phyloP scores from a whole-genome alignment of 2,888 invertebrate species.

The Amphipyra berbera region DNA sequence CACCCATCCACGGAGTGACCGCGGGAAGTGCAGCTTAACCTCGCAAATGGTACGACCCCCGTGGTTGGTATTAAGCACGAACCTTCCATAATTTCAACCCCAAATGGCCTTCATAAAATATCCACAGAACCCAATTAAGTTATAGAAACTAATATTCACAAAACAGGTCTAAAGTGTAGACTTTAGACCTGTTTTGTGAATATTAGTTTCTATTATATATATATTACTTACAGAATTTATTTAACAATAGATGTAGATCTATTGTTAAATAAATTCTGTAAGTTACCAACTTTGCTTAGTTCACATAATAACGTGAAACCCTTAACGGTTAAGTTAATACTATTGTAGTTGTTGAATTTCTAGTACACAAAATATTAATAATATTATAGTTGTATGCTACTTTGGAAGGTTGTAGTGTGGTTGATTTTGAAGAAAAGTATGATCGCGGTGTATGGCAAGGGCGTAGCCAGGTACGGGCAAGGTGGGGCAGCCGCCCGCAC shows the following conservation, averaged over 20 bases:
- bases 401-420: conserved; percentile 2
- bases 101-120: neutral
- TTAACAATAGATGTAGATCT: too few species aligned
- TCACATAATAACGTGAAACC: conserved; percentile 30
- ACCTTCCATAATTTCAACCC: conserved; percentile 1
- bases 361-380: conserved; percentile 12
- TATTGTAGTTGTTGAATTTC: conserved; percentile 5
- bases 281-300: conserved; percentile 13
- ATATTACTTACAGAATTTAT: too few species aligned
- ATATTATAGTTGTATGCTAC: conserved; percentile 5
- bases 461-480: too few species aligned
- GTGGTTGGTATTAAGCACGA: too few species aligned
- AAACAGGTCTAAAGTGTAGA: conserved; percentile 23
- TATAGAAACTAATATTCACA: conserved; percentile 33
- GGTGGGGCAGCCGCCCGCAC: too few species aligned
- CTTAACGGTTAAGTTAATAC: conserved; percentile 20
- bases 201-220: too few species aligned
- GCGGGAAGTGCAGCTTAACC: too few species aligned
- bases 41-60: too few species aligned
- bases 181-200: too few species aligned
- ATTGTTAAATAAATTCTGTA: conserved; percentile 29
- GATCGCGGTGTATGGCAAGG: too few species aligned
- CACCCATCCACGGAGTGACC: too few species aligned
- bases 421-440: neutral
- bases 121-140: conserved; percentile 12